Evolutionary conservation across 2,113 vertebrate genomes (phyloP), one percentile per base, ranked within the genome.

Genomic region (Gymnocephalus cernua): DNA sequence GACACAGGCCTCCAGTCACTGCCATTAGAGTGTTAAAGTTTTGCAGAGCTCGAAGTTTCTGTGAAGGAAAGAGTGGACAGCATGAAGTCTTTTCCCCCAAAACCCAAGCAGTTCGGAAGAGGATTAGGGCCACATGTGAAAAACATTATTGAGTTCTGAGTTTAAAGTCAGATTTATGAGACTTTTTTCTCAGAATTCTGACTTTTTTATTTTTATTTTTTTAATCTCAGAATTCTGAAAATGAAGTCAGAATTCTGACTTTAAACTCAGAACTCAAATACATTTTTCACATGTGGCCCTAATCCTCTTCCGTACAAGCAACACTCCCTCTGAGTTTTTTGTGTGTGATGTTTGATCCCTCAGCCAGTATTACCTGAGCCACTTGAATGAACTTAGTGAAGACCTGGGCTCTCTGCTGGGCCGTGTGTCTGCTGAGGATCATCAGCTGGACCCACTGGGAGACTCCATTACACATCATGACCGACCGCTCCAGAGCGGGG

Each of bases 1-100:
- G 97, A 85, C 97, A 97, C 1, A 98, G 94, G 7, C 97, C 97
- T 23, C 97, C 97, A 0, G 96, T 97, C 32, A 97, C 95, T 0
- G 97, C 97, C 97, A 98, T 98, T 77, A 98, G 91, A 32, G 97
- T 98, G 94, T 96, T 98, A 89, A 98, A 98, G 90, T 98, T 98
- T 89, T 97, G 97, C 83, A 97, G 88, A 41, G 94, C 85, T 72
- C 90, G 94, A 51, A 98, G 95, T 88, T 93, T 97, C 97, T 98
- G 21, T 13, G 77, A 72, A 50, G 19, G 44, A 59, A 77, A 74
- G 4, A 79, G 18, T 4, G 12, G 14, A 56, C 19, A 45, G 41
- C 25, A 0, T 2, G 0, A 29, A 32, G 23, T 69, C 10, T n/a
- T 4, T 18, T 21, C 13, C n/a, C 19, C 6, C 3, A 29, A 45